These are phyloP conservation scores for Bemisia tabaci DNA, from an alignment of 1,140 invertebrate species.

Conservation along the genomic window DNA sequence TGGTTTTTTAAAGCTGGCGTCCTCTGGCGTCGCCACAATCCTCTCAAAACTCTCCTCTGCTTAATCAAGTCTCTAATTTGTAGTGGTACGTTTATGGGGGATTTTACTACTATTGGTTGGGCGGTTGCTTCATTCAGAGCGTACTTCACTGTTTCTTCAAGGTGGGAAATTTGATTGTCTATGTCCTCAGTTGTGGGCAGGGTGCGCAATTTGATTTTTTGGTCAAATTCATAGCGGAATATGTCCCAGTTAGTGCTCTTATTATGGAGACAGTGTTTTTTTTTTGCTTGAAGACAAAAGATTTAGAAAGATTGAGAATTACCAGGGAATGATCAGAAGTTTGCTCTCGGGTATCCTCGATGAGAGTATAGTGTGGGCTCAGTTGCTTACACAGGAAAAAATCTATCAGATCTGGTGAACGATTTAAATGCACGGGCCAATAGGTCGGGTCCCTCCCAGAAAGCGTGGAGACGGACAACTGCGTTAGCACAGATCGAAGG, in stretches of 20 bases:
- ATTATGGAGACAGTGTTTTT: background rate
- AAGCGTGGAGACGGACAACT: background rate
- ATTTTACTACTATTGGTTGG: background rate
- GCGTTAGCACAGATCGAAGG: too few species aligned
- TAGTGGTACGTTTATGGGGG: too few species aligned
- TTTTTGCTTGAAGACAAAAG: background rate
- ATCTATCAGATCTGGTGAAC: background rate
- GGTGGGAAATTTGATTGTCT: background rate
- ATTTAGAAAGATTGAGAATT: background rate
- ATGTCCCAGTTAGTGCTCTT: background rate
- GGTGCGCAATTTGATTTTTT: background rate
- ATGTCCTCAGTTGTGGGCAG: background rate
- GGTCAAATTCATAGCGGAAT: conserved; percentile 1
- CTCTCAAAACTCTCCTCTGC: background rate
- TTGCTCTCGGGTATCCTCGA: background rate
- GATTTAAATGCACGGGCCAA: background rate
- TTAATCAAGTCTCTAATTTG: background rate
- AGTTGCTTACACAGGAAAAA: background rate
- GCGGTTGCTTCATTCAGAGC: background rate
- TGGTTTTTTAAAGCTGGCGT: background rate
- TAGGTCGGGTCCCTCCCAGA: background rate
- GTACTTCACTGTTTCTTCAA: background rate
- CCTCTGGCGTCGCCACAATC: background rate
- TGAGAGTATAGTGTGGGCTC: background rate
- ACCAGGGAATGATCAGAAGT: background rate